phyloP scores from a whole-genome alignment of 2,113 vertebrate species.

The Cebidichthys violaceus region DNA sequence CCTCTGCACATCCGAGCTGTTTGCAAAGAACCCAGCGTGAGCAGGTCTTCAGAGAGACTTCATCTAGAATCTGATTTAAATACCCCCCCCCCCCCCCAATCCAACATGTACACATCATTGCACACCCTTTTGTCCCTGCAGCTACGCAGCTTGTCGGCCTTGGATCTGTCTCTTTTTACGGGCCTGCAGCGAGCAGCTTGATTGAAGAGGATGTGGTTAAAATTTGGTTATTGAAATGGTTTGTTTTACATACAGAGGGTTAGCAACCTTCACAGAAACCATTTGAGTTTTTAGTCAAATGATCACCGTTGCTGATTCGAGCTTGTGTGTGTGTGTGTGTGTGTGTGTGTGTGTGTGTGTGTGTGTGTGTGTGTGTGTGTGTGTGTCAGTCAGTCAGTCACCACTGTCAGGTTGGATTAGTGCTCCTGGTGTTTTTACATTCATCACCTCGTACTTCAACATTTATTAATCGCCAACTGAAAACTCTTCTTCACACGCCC shows the following conservation, averaged over 20 bases:
- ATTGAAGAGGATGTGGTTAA: conserved; percentile 68
- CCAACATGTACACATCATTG: conserved; percentile 19
- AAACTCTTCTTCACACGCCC: not conserved
- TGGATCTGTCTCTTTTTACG: not conserved
- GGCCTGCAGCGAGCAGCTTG: not conserved
- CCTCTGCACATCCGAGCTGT: not conserved
- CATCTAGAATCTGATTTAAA: conserved; percentile 22
- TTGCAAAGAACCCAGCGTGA: conserved; percentile 3
- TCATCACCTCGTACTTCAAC: not conserved
- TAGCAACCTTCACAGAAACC: conserved; percentile 10
- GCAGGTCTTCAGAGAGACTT: not conserved
- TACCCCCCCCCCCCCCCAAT: not conserved
- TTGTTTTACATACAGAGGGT: conserved; percentile 11
- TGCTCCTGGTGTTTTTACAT: not conserved
- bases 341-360: too few relatives aligned
- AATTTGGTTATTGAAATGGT: conserved; percentile 55
- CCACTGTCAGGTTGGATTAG: too few relatives aligned
- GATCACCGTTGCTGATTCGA: not conserved
- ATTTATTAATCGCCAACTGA: conserved; percentile 2
- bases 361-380: too few relatives aligned
- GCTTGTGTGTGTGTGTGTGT: too few relatives aligned
- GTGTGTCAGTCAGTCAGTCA: too few relatives aligned
- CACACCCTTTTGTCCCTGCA: conserved; percentile 32
- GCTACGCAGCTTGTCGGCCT: not conserved
- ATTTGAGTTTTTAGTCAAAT: conserved; percentile 32